Evolutionary conservation across 2,888 invertebrate species (phyloP).

Genomic region (Cerceris rybyensis): DNA sequence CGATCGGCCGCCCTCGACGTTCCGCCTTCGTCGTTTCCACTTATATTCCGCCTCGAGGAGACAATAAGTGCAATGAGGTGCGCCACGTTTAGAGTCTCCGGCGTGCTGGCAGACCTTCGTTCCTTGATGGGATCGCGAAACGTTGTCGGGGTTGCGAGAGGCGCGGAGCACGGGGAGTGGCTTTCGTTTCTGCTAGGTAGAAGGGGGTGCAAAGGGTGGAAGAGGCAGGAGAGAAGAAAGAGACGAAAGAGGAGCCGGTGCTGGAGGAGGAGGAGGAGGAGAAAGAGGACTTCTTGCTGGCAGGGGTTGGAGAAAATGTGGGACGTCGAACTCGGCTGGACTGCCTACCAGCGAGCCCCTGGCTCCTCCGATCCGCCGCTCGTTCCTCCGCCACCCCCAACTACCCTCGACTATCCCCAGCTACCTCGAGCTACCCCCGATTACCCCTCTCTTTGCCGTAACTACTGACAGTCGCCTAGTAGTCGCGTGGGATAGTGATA

Average conservation of each 20-base stretch:
- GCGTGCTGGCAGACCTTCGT: constrained; percentile 55
- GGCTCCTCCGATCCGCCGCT: background rate
- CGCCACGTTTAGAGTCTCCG: constrained; percentile 50
- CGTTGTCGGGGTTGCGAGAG: constrained; percentile 14
- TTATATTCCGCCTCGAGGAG: constrained; percentile 29
- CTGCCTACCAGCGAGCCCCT: constrained; percentile 50
- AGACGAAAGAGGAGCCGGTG: constrained; percentile 19
- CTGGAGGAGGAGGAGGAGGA: constrained; percentile 37
- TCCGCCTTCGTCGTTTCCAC: constrained; percentile 12
- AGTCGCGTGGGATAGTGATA: constrained; percentile 25
- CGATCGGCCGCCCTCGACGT: background rate
- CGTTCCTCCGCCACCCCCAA: constrained; percentile 1
- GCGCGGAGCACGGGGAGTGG: no score
- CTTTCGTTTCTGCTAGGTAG: background rate
- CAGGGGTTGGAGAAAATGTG: constrained; percentile 71
- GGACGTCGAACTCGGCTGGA: constrained; percentile 76
- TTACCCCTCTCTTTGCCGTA: constrained; percentile 1
- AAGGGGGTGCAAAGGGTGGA: constrained; percentile 20
- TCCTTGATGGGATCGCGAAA: constrained; percentile 68
- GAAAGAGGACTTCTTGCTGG: constrained; percentile 47
- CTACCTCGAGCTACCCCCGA: constrained; percentile 1
- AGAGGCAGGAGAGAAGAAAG: constrained; percentile 22
- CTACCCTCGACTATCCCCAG: constrained; percentile 19
- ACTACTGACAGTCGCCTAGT: constrained; percentile 16
- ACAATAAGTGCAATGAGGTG: constrained; percentile 73